phyloP scores from a whole-genome alignment of 2,797 vertebrate species.

The Pipistrellus kuhlii region DNA sequence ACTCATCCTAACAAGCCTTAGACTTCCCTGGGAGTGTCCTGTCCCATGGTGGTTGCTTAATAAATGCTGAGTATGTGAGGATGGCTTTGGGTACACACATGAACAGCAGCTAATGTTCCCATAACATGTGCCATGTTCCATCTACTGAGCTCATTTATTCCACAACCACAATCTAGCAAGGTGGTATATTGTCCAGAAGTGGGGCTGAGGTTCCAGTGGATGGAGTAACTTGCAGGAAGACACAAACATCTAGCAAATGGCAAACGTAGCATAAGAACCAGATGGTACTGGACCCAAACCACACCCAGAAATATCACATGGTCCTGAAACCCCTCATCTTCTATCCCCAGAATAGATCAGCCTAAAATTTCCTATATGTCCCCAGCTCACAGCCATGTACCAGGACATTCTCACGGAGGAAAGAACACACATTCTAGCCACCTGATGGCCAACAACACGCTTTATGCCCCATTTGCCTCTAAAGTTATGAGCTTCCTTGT shows the following conservation, averaged over 20 bases:
- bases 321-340: neutral
- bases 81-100: neutral
- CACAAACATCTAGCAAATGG: neutral
- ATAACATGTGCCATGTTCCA: accelerated
- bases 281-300: neutral
- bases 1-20: neutral
- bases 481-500: conserved; percentile 41
- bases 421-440: neutral
- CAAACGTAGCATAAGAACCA: neutral
- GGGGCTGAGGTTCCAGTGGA: neutral
- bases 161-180: neutral
- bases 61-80: neutral
- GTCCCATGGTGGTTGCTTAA: neutral
- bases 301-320: neutral
- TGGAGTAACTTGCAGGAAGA: neutral
- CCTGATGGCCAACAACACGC: neutral
- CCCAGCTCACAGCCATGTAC: neutral
- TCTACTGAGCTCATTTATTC: neutral
- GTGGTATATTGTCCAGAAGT: accelerated
- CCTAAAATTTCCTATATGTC: neutral
- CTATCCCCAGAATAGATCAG: neutral
- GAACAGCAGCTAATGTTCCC: neutral
- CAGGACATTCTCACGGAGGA: neutral
- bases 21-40: neutral
- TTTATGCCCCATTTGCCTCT: neutral